Evolutionary conservation across 2,888 invertebrate genomes (phyloP).

Genomic region (Rhopalosiphum nymphaeae): DNA sequence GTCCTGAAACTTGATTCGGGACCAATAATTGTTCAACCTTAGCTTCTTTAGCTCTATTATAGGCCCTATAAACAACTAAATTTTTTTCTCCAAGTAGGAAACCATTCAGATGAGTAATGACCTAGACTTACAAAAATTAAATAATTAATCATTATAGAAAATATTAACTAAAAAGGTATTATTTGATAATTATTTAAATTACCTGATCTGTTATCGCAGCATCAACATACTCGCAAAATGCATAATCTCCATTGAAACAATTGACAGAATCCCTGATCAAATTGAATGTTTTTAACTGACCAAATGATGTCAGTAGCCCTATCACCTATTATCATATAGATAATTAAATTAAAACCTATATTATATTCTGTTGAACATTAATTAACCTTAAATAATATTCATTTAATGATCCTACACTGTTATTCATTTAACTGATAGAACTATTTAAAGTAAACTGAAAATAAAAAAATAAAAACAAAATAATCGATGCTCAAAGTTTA

Average conservation of each 20-base stretch:
- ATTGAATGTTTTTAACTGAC: slow-evolving; percentile 97
- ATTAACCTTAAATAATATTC: background rate
- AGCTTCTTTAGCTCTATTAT: slow-evolving; percentile 95
- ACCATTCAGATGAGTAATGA: slow-evolving; percentile 97
- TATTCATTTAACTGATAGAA: no score
- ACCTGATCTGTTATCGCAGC: slow-evolving; percentile 97
- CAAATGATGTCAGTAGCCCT: slow-evolving; percentile 97
- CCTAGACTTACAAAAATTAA: slow-evolving; percentile 73
- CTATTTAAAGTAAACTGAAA: no score
- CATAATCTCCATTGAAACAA: slow-evolving; percentile 98
- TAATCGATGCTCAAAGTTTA: background rate
- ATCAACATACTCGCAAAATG: slow-evolving; percentile 99
- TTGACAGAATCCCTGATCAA: slow-evolving; percentile 98
- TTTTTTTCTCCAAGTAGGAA: slow-evolving; percentile 99
- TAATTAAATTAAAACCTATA: slow-evolving; percentile 65
- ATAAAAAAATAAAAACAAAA: no score
- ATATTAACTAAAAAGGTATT: background rate
- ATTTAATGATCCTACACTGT: background rate
- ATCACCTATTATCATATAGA: slow-evolving; percentile 81
- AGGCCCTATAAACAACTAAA: slow-evolving; percentile 96
- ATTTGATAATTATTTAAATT: slow-evolving; percentile 67
- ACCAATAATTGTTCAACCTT: slow-evolving; percentile 80
- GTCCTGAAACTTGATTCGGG: slow-evolving; percentile 95
- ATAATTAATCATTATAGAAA: background rate
- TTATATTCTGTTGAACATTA: background rate